Conservation (phyloP, 2,888 invertebrate species). For the Lochmaea capreae region DNA sequence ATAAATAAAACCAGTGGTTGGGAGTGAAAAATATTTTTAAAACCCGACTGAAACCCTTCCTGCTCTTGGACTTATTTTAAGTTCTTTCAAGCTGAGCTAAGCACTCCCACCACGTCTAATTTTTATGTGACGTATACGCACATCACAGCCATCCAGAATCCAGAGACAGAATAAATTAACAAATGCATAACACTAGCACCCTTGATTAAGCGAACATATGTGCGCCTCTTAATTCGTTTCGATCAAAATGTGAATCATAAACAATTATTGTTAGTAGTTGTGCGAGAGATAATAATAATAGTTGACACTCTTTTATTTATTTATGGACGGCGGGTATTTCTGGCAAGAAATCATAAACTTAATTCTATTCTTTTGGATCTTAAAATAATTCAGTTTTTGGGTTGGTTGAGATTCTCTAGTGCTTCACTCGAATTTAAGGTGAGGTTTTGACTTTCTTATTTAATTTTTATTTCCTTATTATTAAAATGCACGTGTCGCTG, state of each 20-base stretch:
- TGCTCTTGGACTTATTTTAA: conserved; percentile 58
- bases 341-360: conserved; percentile 16
- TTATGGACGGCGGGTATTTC: conserved; percentile 14
- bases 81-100: conserved; percentile 50
- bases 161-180: conserved; percentile 49
- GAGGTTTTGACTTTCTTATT: background rate
- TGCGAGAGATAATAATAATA: background rate
- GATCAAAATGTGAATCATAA: conserved; percentile 43
- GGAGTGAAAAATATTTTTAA: background rate
- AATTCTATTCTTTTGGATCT: background rate
- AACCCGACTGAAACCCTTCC: conserved; percentile 10
- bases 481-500: conserved; percentile 14
- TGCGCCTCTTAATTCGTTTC: conserved; percentile 18
- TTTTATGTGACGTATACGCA: conserved; percentile 45
- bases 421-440: background rate
- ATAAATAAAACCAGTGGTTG: background rate
- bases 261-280: conserved; percentile 28
- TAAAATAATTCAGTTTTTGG: conserved; percentile 6
- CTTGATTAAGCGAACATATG: conserved; percentile 46
- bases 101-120: conserved; percentile 46
- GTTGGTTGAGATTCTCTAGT: background rate
- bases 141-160: conserved; percentile 49
- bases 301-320: conserved; percentile 28
- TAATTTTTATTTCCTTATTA: background rate
- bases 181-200: conserved; percentile 46